Evolutionary conservation across 1,140 invertebrate genomes (phyloP), one percentile per base, ranked within the genome.

Genomic region (Brachionus sp.): DNA sequence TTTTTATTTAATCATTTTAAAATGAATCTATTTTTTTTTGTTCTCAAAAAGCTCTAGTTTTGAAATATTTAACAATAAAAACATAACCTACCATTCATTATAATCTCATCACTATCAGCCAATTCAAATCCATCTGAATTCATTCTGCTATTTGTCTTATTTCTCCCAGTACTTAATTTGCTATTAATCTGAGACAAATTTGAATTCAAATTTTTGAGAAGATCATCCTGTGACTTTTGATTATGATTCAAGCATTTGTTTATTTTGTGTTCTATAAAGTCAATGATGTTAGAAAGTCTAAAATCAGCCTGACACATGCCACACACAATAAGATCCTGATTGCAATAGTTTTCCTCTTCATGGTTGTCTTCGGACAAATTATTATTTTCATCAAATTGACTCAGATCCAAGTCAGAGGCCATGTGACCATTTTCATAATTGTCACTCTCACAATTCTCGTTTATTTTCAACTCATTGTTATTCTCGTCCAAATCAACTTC

Each of bases 211-310:
- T 80, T 80, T 19, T 80, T 66, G 6, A 57, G 19, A 62, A 57
- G 35, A 70, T 42, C 66, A 9, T 80, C 50, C 35, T 42, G 50
- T 42, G 35, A 42, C 5, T 66, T 80, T 80, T 66, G 46, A 42
- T 42, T 66, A 46, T 46, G 37, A 19, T 57, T 39, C 23, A 80
- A 44, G 23, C 50, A 80, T 80, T 80, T 66, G 46, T 62, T 37
- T 57, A 66, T 66, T 57, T 83, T 83, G 23, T 83, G 82, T 33
- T 83, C 68, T 53, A 83, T 83, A 53, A 83, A 83, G 9, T 57
- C 62, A 29, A 73, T 66, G 6, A 83, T 83, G 33, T 83, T 62
- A 0, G 66, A 83, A 0, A 83, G 33, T 64, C 73, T 70, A 33
- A 83, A 83, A 77, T 83, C 70, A 29, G 44, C 35, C 23, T 83